phyloP scores from a whole-genome alignment of 2,888 invertebrate genomes.

The Cerastis rubricosa region DNA sequence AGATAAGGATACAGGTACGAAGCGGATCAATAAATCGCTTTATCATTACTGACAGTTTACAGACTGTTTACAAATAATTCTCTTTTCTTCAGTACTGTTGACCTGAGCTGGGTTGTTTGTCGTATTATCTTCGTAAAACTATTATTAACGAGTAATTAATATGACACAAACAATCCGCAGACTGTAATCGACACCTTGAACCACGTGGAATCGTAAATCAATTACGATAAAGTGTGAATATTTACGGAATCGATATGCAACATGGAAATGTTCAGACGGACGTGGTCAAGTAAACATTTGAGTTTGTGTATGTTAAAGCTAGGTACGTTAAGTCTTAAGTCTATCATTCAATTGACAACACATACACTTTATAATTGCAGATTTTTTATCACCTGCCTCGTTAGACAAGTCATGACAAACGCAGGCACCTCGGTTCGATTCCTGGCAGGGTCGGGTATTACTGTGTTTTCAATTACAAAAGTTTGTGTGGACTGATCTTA shows the following conservation, averaged over 20 bases:
- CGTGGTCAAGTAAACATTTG: constrained; percentile 31
- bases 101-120: constrained; percentile 53
- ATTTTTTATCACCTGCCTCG: background rate
- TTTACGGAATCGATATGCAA: constrained; percentile 31
- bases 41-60: constrained; percentile 18
- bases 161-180: constrained; percentile 41
- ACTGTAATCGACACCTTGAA: constrained; percentile 65
- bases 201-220: constrained; percentile 66
- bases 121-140: constrained; percentile 41
- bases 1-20: constrained; percentile 24
- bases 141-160: constrained; percentile 27
- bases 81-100: constrained; percentile 20
- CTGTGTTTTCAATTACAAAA: no score
- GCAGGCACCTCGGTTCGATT: background rate
- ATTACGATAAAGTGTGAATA: constrained; percentile 44
- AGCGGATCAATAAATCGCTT: constrained; percentile 33
- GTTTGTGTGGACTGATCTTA: background rate
- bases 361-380: background rate
- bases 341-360: background rate
- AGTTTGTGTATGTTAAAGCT: constrained; percentile 25
- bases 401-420: background rate
- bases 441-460: background rate
- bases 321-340: background rate
- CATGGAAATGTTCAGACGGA: constrained; percentile 37
- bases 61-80: constrained; percentile 31